Percentiles rank a stretch among this genome's conserved stretches.
Evolutionary conservation across 2,113 vertebrate species (phyloP).

Genomic region (Oreocharis arfaki): DNA sequence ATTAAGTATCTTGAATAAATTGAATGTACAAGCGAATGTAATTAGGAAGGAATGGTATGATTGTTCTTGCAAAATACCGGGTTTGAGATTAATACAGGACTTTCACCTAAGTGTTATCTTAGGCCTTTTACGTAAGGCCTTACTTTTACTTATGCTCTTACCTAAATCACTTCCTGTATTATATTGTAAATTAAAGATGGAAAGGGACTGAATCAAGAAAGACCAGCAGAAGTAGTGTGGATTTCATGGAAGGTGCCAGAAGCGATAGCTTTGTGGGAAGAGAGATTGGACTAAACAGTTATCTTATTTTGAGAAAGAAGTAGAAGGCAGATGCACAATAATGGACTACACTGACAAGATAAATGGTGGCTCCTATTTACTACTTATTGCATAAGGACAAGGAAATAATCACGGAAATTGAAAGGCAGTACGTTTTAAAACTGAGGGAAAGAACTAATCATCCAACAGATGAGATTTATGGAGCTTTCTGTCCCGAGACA

Average conservation of each 20-base stretch:
- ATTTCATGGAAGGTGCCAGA: not conserved
- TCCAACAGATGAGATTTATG: not conserved
- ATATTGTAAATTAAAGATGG: not conserved
- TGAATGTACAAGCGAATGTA: not conserved
- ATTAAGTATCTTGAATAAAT: not conserved
- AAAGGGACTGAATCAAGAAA: not conserved
- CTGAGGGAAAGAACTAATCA: not conserved
- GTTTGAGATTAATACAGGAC: not conserved
- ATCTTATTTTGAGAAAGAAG: not conserved
- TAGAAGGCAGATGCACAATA: not conserved
- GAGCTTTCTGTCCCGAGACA: not conserved
- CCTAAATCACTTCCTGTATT: not conserved
- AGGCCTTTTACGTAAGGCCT: too few species aligned
- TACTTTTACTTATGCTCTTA: too few species aligned
- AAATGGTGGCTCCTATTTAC: constrained; percentile 1
- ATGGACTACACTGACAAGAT: constrained; percentile 1
- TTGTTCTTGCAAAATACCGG: not conserved
- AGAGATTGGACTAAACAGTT: not conserved
- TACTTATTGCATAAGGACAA: not conserved
- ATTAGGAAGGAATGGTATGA: not conserved
- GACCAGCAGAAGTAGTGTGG: not conserved
- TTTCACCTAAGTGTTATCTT: not conserved
- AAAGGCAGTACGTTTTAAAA: constrained; percentile 5
- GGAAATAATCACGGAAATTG: constrained; percentile 22
- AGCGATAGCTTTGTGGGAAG: not conserved